Conservation (phyloP, 37 sponge, comb jelly and placozoan species). For the Oopsacas minuta region DNA sequence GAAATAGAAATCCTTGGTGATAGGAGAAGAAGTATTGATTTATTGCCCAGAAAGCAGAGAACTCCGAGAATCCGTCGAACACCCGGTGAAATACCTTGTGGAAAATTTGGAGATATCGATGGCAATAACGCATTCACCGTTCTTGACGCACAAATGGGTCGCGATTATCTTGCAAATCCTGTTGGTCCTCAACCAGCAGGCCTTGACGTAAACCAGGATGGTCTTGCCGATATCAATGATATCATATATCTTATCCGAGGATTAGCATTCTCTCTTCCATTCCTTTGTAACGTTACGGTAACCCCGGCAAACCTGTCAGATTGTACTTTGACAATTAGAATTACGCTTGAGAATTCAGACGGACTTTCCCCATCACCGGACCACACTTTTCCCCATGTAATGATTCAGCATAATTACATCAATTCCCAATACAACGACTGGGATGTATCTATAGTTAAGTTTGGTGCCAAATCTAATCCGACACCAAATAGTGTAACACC, state of each 20-base stretch:
- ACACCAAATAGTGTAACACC: neutral
- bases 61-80: neutral
- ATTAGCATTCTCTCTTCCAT: neutral
- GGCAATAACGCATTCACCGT: conserved; percentile 51
- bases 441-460: neutral
- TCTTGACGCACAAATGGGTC: conserved; percentile 27
- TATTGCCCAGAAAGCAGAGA: neutral
- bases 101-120: conserved; percentile 51
- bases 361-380: neutral
- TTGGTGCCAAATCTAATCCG: neutral
- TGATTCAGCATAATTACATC: neutral
- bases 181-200: too few relatives aligned
- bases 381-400: neutral
- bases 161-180: neutral
- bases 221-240: conserved; percentile 40
- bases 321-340: neutral
- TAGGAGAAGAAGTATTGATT: neutral
- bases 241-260: conserved; percentile 45
- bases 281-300: neutral
- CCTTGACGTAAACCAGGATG: conserved; percentile 39
- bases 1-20: neutral
- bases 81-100: neutral
- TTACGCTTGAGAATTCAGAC: neutral
- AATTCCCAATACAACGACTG: neutral
- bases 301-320: neutral